A percentile compares a stretch with the other conserved stretches of the same genome.
phyloP scores from a whole-genome alignment of 2,113 vertebrate genomes.

The Pampusana beccarii region DNA sequence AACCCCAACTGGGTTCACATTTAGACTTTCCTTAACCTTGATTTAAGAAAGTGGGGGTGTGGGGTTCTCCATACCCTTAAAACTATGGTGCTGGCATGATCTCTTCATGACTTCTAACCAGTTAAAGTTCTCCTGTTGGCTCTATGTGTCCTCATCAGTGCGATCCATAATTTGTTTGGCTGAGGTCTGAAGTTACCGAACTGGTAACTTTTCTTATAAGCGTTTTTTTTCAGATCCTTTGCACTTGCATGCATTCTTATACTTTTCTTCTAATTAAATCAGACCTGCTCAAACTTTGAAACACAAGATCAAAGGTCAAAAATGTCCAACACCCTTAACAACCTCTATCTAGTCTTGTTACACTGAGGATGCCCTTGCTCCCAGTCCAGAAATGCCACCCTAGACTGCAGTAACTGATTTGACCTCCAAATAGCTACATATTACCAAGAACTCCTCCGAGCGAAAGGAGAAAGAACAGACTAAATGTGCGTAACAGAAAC shows the following conservation, averaged over 20 bases:
- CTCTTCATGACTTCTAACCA: background rate
- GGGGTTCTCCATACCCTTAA: background rate
- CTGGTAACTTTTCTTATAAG: background rate
- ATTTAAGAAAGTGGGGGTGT: background rate
- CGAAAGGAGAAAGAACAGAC: background rate
- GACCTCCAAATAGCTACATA: slow-evolving; percentile 36
- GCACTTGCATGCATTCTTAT: slow-evolving; percentile 17
- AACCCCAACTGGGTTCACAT: background rate
- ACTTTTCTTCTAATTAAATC: slow-evolving; percentile 61
- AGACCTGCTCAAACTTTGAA: slow-evolving; percentile 42
- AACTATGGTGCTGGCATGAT: background rate
- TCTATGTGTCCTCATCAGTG: background rate
- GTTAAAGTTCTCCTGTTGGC: background rate
- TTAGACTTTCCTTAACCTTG: background rate
- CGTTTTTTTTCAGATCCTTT: background rate
- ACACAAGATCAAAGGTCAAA: slow-evolving; percentile 56
- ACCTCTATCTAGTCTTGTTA: slow-evolving; percentile 46
- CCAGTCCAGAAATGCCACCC: slow-evolving; percentile 7
- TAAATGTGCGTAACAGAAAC: background rate
- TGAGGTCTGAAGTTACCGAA: background rate
- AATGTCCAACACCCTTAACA: slow-evolving; percentile 43
- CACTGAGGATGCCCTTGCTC: slow-evolving; percentile 39
- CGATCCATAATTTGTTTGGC: background rate
- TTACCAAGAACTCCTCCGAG: background rate
- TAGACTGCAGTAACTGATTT: slow-evolving; percentile 57